Evolutionary conservation across 2,888 invertebrate species (phyloP).

Genomic region (Mantis religiosa): DNA sequence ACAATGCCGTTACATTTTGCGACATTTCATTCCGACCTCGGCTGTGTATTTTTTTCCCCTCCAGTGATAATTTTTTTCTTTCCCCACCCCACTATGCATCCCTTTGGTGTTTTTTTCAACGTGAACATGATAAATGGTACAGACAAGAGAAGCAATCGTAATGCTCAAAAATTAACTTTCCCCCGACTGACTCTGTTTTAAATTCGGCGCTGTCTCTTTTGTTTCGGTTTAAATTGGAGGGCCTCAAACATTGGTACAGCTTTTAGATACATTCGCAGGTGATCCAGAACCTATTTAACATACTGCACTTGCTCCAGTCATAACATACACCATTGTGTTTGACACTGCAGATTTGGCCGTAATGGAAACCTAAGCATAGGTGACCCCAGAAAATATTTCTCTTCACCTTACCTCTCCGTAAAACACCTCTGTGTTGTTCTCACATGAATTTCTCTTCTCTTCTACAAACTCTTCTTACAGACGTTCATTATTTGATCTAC

Average conservation of each 20-base stretch:
- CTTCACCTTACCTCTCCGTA: too few species aligned
- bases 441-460: too few species aligned
- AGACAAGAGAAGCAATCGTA: slow-evolving; percentile 12
- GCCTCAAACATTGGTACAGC: not conserved
- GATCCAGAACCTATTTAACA: not conserved
- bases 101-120: not conserved
- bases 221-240: not conserved
- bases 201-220: not conserved
- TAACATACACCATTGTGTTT: too few species aligned
- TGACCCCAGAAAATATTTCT: too few species aligned
- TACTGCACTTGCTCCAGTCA: too few species aligned
- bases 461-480: too few species aligned
- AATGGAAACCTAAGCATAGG: too few species aligned
- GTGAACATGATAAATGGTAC: slow-evolving; percentile 7
- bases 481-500: too few species aligned
- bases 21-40: slow-evolving; percentile 13
- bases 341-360: too few species aligned
- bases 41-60: slow-evolving; percentile 1
- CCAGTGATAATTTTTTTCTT: not conserved
- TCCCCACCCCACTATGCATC: not conserved
- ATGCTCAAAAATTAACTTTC: slow-evolving; percentile 14
- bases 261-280: not conserved
- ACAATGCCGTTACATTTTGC: slow-evolving; percentile 17
- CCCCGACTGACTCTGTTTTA: not conserved
- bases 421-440: too few species aligned